Evolutionary conservation across 2,113 vertebrate species (phyloP), one percentile per base, ranked within the genome.

Genomic region (Centrocercus urophasianus): DNA sequence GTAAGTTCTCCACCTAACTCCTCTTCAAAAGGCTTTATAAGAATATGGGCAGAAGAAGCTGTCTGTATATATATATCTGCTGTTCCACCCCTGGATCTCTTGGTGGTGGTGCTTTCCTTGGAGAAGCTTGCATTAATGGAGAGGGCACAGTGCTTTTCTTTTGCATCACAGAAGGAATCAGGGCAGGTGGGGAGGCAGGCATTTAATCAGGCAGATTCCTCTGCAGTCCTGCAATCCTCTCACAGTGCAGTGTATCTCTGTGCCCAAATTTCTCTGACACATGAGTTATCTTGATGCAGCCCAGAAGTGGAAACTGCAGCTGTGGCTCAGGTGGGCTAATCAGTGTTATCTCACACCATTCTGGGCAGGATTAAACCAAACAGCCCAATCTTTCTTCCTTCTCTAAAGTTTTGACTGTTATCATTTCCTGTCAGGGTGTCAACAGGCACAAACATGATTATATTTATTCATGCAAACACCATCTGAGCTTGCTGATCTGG

Each of bases 381-480:
- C 43, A 60, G 43, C 56, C 19, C 34, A 22, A 40, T 42, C 34
- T 56, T 60, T 52, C 38, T 74, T 20, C 14, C 5, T 48, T 7
- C 34, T 47, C 45, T 22, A 3, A 60, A 73, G 21, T 17, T 65
- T n/a, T 27, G 30, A 48, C 9, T 66, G 7, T 38, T 63, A 48
- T 3, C 0, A 1, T 36, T 81, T 81, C 60, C 66, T 66, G 17
- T 47, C 32, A 61, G 48, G 21, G 8, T 48, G 16, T 27, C 11
- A 52, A 65, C 8, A 61, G 25, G 50, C 56, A 80, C 56, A 70
- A 77, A 50, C 8, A 54, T 4, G 40, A 30, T 43, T 81, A 28
- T 12, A 4, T 5, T 5, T 30, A 4, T 17, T 71, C 42, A 7
- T 3, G 0, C 54, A 59, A 52, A 77, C 5, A 1, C 47, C 7